Conservation (phyloP, 2,888 invertebrate species). For the Mystacides longicornis region DNA sequence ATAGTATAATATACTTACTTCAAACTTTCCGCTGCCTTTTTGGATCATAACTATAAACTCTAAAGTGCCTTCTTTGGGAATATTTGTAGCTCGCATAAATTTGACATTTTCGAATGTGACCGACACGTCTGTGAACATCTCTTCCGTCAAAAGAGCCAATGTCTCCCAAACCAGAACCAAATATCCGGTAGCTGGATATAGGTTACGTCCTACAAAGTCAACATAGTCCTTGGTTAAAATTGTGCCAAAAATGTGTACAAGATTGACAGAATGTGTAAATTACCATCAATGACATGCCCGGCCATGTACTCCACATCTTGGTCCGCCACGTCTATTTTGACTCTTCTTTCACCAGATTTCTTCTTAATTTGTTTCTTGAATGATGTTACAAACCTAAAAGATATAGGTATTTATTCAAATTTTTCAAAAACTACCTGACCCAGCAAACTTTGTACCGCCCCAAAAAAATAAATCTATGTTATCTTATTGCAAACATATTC, state of each 20-base stretch:
- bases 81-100: constrained; percentile 75
- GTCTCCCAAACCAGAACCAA: constrained; percentile 71
- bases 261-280: constrained; percentile 32
- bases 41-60: constrained; percentile 63
- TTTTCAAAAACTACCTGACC: no score
- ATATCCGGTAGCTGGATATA: constrained; percentile 82
- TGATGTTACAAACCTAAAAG: constrained; percentile 60
- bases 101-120: constrained; percentile 79
- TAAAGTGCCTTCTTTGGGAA: constrained; percentile 58
- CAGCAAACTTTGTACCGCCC: no score
- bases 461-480: no score
- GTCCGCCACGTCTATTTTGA: constrained; percentile 52
- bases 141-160: constrained; percentile 60
- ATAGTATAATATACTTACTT: no score
- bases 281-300: constrained; percentile 82
- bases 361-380: constrained; percentile 61
- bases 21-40: constrained; percentile 60
- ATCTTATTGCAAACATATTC: no score
- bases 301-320: constrained; percentile 64
- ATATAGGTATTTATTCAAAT: no score
- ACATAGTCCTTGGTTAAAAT: no score
- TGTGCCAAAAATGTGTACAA: no score
- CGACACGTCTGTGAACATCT: constrained; percentile 61
- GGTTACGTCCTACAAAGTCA: constrained; percentile 52
- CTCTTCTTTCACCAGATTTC: constrained; percentile 57